phyloP scores from a whole-genome alignment of 2,113 vertebrate species.

The Chionis minor region DNA sequence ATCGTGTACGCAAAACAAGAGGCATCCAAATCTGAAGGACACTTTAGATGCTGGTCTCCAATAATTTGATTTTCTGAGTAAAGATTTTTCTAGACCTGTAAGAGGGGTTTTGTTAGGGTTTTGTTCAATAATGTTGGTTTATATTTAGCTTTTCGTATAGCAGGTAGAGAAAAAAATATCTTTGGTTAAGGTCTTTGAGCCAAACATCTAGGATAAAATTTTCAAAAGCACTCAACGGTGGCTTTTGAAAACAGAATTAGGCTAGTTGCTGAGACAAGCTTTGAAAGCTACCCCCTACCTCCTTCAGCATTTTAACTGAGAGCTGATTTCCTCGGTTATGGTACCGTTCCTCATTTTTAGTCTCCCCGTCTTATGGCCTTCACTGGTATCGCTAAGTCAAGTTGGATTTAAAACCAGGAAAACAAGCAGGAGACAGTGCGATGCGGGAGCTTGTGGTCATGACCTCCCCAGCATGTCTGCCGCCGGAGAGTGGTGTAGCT shows the following conservation, averaged over 20 bases:
- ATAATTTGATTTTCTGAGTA: constrained; percentile 36
- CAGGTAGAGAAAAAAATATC: not conserved
- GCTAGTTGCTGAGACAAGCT: constrained; percentile 53
- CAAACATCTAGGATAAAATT: constrained; percentile 47
- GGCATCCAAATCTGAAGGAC: not conserved
- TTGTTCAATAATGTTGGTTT: not conserved
- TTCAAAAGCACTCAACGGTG: constrained; percentile 59
- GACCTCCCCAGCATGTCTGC: constrained; percentile 32
- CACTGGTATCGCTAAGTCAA: not conserved
- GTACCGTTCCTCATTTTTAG: not conserved
- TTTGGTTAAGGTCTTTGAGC: constrained; percentile 52
- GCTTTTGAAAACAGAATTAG: constrained; percentile 63
- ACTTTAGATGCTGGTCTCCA: not conserved
- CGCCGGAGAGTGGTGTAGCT: not conserved
- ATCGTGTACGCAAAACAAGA: not conserved
- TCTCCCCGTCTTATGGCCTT: constrained; percentile 7
- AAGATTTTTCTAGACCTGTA: constrained; percentile 51
- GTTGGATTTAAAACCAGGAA: not conserved
- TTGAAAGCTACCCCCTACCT: constrained; percentile 45
- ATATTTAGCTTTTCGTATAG: constrained; percentile 47
- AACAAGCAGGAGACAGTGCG: not conserved
- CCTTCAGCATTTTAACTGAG: constrained; percentile 35
- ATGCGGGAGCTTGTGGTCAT: not conserved
- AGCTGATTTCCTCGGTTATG: not conserved
- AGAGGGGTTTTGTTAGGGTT: constrained; percentile 38